These are phyloP conservation scores for Sinocyclocheilus grahami DNA, from an alignment of 2,113 vertebrate genomes.

Conservation along the genomic window DNA sequence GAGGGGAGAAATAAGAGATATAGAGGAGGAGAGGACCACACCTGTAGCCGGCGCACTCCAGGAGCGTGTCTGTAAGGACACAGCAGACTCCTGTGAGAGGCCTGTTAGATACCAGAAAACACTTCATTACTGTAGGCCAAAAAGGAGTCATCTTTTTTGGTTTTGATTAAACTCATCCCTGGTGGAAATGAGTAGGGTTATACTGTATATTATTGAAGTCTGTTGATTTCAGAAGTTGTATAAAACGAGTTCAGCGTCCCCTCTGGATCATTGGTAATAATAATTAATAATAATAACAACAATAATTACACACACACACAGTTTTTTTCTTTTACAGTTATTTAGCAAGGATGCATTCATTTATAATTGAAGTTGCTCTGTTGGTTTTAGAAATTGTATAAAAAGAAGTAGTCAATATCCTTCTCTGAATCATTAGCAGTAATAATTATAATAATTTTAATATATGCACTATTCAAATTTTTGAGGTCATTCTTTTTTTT, in stretches of 20 bases:
- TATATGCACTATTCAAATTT: too few relatives aligned
- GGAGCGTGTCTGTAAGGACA: conserved; percentile 75
- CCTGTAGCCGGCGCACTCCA: conserved; percentile 77
- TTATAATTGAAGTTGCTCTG: too few relatives aligned
- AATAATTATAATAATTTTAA: too few relatives aligned
- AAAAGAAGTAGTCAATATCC: too few relatives aligned
- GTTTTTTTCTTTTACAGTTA: too few relatives aligned
- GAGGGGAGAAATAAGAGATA: conserved; percentile 55
- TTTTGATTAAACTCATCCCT: too few relatives aligned
- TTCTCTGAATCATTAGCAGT: too few relatives aligned
- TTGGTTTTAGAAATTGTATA: too few relatives aligned
- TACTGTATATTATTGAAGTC: neutral
- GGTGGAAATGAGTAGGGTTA: neutral
- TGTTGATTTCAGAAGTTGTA: neutral
- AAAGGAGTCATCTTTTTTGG: neutral
- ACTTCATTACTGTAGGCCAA: neutral
- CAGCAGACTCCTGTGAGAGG: conserved; percentile 26
- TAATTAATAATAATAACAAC: neutral
- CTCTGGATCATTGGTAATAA: neutral
- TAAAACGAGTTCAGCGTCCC: neutral
- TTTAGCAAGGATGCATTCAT: too few relatives aligned
- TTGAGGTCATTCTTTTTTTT: too few relatives aligned
- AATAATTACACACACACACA: neutral
- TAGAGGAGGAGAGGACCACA: conserved; percentile 71
- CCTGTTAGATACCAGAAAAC: neutral